A percentile compares a stretch with the other conserved stretches of the same genome.
Conservation (phyloP, 1,140 invertebrate species). For the Drosophila repleta region DNA sequence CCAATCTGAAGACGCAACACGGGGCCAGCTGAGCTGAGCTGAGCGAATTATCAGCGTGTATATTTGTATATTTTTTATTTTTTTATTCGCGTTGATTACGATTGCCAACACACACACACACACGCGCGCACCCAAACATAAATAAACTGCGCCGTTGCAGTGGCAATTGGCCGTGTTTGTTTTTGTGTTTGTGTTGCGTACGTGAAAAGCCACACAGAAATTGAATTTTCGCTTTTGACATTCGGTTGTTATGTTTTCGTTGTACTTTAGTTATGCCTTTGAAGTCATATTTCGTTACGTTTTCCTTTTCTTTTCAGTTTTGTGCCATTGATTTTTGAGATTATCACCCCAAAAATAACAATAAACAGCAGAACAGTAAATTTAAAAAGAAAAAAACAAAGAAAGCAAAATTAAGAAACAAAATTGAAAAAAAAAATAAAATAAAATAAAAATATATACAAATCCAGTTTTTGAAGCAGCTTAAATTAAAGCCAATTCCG, state of each 20-base stretch:
- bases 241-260: constrained; percentile 18
- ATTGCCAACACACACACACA: constrained; percentile 45
- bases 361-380: constrained; percentile 23
- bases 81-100: constrained; percentile 54
- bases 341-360: constrained; percentile 30
- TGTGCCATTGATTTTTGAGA: constrained; percentile 75
- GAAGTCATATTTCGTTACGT: constrained; percentile 59
- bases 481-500: constrained; percentile 10
- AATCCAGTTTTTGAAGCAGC: constrained; percentile 10
- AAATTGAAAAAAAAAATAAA: neutral
- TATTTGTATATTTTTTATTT: constrained; percentile 32
- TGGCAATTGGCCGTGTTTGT: constrained; percentile 16
- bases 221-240: constrained; percentile 32
- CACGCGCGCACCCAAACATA: constrained; percentile 41
- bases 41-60: constrained; percentile 39
- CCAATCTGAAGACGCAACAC: constrained; percentile 11
- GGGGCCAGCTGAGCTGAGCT: neutral
- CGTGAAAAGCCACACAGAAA: constrained; percentile 38
- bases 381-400: too few species aligned
- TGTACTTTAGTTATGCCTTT: constrained; percentile 44
- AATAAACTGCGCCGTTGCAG: constrained; percentile 54
- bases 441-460: constrained; percentile 9
- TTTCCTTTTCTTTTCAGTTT: constrained; percentile 73
- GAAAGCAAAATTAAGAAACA: too few species aligned
- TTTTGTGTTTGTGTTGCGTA: constrained; percentile 35